Base-by-base conservation (phyloP, 2,113 vertebrate species). In the Taxidea taxus region DNA sequence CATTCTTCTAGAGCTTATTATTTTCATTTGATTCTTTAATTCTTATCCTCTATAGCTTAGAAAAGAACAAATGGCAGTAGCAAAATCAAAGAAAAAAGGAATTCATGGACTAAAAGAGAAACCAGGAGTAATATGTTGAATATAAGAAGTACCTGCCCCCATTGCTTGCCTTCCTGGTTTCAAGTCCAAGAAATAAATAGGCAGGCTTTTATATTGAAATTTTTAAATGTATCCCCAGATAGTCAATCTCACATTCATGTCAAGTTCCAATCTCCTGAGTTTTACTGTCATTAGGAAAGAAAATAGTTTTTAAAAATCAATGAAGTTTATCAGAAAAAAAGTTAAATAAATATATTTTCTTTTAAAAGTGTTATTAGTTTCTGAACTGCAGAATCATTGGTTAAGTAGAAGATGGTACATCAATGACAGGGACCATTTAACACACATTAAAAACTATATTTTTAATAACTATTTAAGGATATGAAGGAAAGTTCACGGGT, bases 181-280 rank as follows among this genome's bases (percentile, higher is more conserved):
- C 80, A 47, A 80, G 34, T 14, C 56, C 0, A 80, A 80, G 54
- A 83, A 95, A 70, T 64, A 62, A 91, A 49, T 13, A 91, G 68
- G 7, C 29, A 82, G 56, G 64, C 31, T 87, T 86, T 44, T 37
- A 64, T 34, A 44, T 20, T 86, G 78, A 80, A 44, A 75, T 42
- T 39, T 90, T 90, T 82, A 70, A 66, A 64, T 77, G 60, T 58
- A n/a, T 83, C 34, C n/a, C 25, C 47, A 39, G 60, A 92, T 27
- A 90, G 51, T 16, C 66, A 90, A 54, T 51, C 39, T 97, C 91
- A 97, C 58, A 77, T 64, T 89, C 62, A 94, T 44, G 34, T 70
- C 83, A 82, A 87, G 86, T 97, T 90, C 29, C 34, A 95, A 34
- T 90, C 29, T 90, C 25, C 27, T 82, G 42, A 91, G 9, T 82